A percentile compares a stretch with the other conserved stretches of the same genome.
Conservation (phyloP, 2,797 vertebrate species). For the Pterois miles region DNA sequence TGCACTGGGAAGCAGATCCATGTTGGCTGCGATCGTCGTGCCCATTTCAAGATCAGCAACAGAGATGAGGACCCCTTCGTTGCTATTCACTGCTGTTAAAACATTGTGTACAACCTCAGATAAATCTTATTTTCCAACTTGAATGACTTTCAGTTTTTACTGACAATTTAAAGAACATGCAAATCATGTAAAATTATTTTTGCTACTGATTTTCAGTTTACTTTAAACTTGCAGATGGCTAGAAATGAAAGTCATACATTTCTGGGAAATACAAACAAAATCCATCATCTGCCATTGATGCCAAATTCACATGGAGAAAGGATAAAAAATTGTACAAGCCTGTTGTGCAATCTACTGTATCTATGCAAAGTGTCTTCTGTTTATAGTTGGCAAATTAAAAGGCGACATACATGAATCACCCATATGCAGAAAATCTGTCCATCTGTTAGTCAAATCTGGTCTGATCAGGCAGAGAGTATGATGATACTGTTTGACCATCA, state of each 20-base stretch:
- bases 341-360: not conserved
- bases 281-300: not conserved
- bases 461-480: not conserved
- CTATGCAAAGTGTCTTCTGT: not conserved
- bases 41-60: slow-evolving; percentile 88
- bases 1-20: slow-evolving; percentile 88
- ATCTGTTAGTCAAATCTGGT: not conserved
- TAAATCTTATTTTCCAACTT: not conserved
- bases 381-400: not conserved
- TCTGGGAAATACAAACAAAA: not conserved
- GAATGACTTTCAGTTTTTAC: not conserved
- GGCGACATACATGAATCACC: not conserved
- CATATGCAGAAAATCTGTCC: not conserved
- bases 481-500: not conserved
- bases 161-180: not conserved
- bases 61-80: slow-evolving; percentile 89
- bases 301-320: not conserved
- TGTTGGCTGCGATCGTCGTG: slow-evolving; percentile 82
- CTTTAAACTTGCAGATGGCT: not conserved
- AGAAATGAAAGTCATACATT: not conserved
- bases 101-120: not conserved
- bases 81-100: slow-evolving; percentile 87
- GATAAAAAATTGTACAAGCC: not conserved
- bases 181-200: not conserved
- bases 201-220: not conserved